Conservation (phyloP, 2,113 vertebrate species). For the Gila orcuttii region DNA sequence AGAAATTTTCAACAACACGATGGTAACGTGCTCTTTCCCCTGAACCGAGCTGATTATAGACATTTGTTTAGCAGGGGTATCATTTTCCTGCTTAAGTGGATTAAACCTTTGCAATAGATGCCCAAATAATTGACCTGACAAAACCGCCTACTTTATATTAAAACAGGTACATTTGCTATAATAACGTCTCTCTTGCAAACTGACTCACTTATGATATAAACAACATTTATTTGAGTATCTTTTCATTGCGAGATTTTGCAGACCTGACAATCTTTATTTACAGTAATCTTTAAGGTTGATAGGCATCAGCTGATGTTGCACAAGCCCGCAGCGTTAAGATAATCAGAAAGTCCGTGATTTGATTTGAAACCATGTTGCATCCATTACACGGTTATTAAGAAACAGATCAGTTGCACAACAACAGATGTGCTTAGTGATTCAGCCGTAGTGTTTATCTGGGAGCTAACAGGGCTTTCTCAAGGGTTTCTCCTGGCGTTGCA, state of each 20-base stretch:
- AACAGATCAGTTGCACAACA: slow-evolving; percentile 13
- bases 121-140: slow-evolving; percentile 26
- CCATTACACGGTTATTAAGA: slow-evolving; percentile 15
- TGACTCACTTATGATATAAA: neutral
- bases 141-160: slow-evolving; percentile 2
- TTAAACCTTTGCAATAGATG: slow-evolving; percentile 16
- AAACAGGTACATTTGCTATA: slow-evolving; percentile 13
- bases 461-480: slow-evolving; percentile 2
- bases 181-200: neutral
- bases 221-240: neutral
- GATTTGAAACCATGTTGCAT: slow-evolving; percentile 11
- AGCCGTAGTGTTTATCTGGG: slow-evolving; percentile 9
- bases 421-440: slow-evolving; percentile 2
- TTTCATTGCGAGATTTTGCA: neutral
- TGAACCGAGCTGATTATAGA: neutral
- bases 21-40: neutral
- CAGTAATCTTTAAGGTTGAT: slow-evolving; percentile 1
- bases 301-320: neutral
- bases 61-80: slow-evolving; percentile 10
- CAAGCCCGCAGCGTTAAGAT: neutral
- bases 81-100: neutral
- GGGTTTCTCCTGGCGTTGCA: neutral
- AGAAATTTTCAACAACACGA: too few relatives aligned
- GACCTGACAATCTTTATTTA: neutral
- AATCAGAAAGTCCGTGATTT: neutral